Evolutionary conservation across 1,140 invertebrate genomes (phyloP), one percentile per base, ranked within the genome.

Genomic region (Drosophila malerkotliana): DNA sequence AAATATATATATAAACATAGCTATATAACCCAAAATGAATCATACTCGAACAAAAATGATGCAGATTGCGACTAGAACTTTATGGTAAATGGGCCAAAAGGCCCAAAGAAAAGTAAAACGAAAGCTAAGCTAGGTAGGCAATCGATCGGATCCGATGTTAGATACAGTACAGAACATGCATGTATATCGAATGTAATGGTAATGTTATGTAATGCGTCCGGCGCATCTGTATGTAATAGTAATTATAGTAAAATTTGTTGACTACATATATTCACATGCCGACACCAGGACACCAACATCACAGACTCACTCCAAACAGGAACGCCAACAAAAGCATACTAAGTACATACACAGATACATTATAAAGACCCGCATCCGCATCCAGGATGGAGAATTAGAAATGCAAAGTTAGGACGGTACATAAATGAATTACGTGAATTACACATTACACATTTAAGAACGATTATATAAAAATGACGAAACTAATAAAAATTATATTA

Each of bases 401-500:
- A 61, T 72, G 61, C 82, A 75, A 76, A 77, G 44, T 82, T 85
- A 72, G 78, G 69, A 66, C 18, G 66, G 66, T 72, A 88, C 66
- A 87, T 82, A 74, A 73, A 87, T 85, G 78, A 85, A 77, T 76
- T 76, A 76, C 63, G 52, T 69, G 66, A 57, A 69, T 69, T 69
- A 76, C 68, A 72, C 72, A 81, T 78, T 85, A 85, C 83, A 82
- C 75, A 87, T 88, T 85, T 85, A 87, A 88, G 83, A 87, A 85
- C 60, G 81, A 85, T 85, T 87, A 87, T 87, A 88, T 88, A 62
- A 85, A 85, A 85, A 61, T 61, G 73, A 77, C 63, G 73, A 85
- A 87, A 78, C 71, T 78, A 87, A 87, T 87, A 87, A 87, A 85
- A 85, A 88, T 87, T 88, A 87, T 82, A 87, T 87, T 79, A 87